Evolutionary conservation across 1,140 invertebrate genomes (phyloP).

Genomic region (Pteromalus puparum): DNA sequence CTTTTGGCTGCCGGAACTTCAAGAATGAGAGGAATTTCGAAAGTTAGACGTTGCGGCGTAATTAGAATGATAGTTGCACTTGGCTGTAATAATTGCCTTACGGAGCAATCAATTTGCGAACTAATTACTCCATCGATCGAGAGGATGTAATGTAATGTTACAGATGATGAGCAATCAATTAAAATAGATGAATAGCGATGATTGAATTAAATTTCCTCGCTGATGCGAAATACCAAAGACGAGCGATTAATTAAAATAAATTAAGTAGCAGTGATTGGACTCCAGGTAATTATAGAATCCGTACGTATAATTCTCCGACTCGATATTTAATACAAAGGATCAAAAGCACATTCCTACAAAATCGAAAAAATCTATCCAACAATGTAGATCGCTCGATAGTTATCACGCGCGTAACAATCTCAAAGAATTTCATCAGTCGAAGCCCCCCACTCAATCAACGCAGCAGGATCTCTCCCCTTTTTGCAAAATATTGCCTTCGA

Average conservation of each 20-base stretch:
- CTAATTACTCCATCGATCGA: not conserved
- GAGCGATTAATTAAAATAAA: not conserved
- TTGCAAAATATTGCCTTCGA: not conserved
- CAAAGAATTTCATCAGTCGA: not conserved
- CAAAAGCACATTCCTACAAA: too few relatives aligned
- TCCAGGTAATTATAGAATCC: too few relatives aligned
- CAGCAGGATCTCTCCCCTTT: not conserved
- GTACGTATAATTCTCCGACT: too few relatives aligned
- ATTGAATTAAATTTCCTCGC: too few relatives aligned
- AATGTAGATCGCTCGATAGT: not conserved
- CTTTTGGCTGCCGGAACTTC: not conserved
- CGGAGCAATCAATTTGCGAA: not conserved
- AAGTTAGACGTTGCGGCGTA: not conserved
- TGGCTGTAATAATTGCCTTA: not conserved
- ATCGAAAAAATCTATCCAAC: not conserved
- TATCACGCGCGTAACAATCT: not conserved
- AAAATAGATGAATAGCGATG: too few relatives aligned
- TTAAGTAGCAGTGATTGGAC: too few relatives aligned
- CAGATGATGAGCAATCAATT: not conserved
- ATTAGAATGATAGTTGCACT: too few relatives aligned
- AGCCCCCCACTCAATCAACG: not conserved
- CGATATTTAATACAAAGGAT: too few relatives aligned
- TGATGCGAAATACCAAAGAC: not conserved
- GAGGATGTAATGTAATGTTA: too few relatives aligned
- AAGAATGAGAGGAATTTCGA: not conserved